These are phyloP conservation scores for Cheilosia impressa DNA, from an alignment of 2,888 invertebrate genomes.

Conservation along the genomic window DNA sequence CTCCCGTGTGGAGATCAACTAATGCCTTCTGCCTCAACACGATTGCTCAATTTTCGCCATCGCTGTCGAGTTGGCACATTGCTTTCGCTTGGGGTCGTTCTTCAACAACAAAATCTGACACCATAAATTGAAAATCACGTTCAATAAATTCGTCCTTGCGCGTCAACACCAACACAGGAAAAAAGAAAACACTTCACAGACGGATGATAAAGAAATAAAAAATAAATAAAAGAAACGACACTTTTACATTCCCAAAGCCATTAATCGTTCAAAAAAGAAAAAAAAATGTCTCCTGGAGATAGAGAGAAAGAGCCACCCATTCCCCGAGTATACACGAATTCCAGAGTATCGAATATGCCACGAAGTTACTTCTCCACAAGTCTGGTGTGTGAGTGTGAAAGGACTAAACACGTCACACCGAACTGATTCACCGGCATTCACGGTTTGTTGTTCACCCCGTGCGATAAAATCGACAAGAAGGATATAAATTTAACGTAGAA, in stretches of 20 bases:
- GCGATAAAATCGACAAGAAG: slow-evolving; percentile 62
- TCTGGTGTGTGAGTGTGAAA: slow-evolving; percentile 29
- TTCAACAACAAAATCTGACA: slow-evolving; percentile 37
- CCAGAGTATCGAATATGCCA: slow-evolving; percentile 21
- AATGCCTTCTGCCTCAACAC: slow-evolving; percentile 10
- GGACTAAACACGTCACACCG: slow-evolving; percentile 26
- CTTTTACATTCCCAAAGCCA: slow-evolving; percentile 52
- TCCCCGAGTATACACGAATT: slow-evolving; percentile 6
- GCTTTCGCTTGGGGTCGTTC: background rate
- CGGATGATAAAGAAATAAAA: slow-evolving; percentile 15
- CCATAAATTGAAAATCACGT: slow-evolving; percentile 57
- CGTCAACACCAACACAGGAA: slow-evolving; percentile 12
- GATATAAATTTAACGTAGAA: slow-evolving; percentile 56
- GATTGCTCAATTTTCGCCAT: slow-evolving; percentile 33
- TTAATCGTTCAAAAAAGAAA: slow-evolving; percentile 52
- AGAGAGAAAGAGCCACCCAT: slow-evolving; percentile 17
- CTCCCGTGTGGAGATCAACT: background rate
- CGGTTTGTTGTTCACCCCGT: slow-evolving; percentile 42
- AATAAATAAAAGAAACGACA: background rate
- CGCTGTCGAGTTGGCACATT: background rate
- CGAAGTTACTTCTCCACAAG: slow-evolving; percentile 44
- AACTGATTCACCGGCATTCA: slow-evolving; percentile 37
- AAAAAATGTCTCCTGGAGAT: slow-evolving; percentile 12
- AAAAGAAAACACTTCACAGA: slow-evolving; percentile 11
- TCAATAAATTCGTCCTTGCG: slow-evolving; percentile 51